phyloP scores from a whole-genome alignment of 2,113 vertebrate genomes.

The Mesocricetus auratus region DNA sequence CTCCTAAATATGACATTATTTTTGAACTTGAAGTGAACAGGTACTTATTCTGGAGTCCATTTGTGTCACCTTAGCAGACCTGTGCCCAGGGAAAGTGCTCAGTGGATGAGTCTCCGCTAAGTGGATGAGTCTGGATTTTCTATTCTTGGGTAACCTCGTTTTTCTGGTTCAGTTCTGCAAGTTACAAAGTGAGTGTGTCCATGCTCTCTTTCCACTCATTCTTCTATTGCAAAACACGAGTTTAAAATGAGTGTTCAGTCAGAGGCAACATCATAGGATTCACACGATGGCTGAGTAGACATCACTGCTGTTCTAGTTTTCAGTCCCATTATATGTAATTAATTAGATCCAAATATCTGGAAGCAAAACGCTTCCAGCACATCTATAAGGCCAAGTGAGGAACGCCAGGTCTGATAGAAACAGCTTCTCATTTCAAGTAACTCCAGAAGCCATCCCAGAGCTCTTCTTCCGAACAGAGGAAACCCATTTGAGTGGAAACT shows the following conservation, averaged over 20 bases:
- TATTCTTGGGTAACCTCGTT: neutral
- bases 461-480: neutral
- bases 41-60: neutral
- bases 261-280: neutral
- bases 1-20: neutral
- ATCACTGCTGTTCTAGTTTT: constrained; percentile 5
- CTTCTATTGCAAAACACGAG: neutral
- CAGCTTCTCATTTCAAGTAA: constrained; percentile 14
- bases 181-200: neutral
- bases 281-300: neutral
- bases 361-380: neutral
- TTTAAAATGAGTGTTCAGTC: constrained; percentile 11
- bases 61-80: neutral
- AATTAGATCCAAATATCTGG: constrained; percentile 22
- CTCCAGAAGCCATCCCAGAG: neutral
- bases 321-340: neutral
- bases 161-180: neutral
- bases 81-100: neutral
- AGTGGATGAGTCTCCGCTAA: neutral
- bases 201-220: neutral
- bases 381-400: neutral
- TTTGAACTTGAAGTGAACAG: constrained; percentile 7
- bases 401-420: neutral
- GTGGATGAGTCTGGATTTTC: neutral
- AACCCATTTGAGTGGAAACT: constrained; percentile 47